phyloP scores from a whole-genome alignment of 2,797 vertebrate species.

The Alauda arvensis region DNA sequence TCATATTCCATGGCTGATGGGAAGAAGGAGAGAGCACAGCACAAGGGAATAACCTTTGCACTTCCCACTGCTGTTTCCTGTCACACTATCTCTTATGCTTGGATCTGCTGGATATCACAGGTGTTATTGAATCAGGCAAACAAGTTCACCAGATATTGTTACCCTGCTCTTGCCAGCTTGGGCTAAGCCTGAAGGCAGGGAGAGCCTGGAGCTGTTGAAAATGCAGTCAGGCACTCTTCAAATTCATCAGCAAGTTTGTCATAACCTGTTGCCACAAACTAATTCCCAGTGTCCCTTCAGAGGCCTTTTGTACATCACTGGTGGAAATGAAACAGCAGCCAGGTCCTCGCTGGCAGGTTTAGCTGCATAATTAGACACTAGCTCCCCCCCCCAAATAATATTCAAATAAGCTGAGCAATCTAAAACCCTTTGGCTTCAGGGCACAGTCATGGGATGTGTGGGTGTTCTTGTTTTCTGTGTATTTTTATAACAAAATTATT shows the following conservation, averaged over 20 bases:
- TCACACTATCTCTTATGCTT: no score
- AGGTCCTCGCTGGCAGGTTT: background rate
- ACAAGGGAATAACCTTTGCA: background rate
- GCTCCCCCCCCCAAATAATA: background rate
- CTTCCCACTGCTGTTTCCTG: background rate
- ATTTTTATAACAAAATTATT: background rate
- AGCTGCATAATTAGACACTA: background rate
- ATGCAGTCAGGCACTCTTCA: background rate
- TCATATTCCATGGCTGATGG: rapidly evolving
- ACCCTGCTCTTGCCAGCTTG: background rate
- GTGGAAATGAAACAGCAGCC: background rate
- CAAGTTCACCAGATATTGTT: background rate
- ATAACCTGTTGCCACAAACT: background rate
- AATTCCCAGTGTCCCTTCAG: background rate
- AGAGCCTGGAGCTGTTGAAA: background rate
- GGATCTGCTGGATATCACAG: background rate
- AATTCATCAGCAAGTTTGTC: background rate
- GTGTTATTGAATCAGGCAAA: background rate
- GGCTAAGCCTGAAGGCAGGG: background rate
- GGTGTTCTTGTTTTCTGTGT: background rate
- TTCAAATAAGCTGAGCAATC: background rate
- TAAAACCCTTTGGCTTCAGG: background rate
- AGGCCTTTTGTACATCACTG: background rate
- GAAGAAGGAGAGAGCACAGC: background rate
- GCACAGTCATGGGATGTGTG: background rate